These are phyloP conservation scores for Oncorhynchus gorbuscha DNA, from an alignment of 2,113 vertebrate species.

Conservation along the genomic window DNA sequence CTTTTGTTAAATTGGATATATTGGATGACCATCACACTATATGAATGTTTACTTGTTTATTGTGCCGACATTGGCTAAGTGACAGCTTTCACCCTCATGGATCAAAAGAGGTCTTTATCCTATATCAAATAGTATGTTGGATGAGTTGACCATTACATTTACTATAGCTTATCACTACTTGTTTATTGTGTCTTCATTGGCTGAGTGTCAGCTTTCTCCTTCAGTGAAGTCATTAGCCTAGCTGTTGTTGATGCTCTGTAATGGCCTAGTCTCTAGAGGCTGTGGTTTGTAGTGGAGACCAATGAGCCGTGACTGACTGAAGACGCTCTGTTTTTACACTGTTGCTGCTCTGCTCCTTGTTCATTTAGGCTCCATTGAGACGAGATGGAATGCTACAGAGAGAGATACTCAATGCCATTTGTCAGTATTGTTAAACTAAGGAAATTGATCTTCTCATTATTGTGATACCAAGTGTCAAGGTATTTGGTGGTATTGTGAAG, in stretches of 20 bases:
- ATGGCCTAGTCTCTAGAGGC: conserved; percentile 32
- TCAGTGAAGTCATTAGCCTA: conserved; percentile 16
- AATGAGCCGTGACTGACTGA: conserved; percentile 44
- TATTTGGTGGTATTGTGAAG: neutral
- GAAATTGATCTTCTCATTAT: conserved; percentile 3
- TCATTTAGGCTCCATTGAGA: conserved; percentile 20
- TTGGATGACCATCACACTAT: neutral
- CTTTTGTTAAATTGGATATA: neutral
- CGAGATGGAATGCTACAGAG: conserved; percentile 4
- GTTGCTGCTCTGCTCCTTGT: conserved; percentile 11
- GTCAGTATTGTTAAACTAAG: conserved; percentile 22
- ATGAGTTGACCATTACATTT: too few relatives aligned
- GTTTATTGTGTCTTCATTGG: neutral
- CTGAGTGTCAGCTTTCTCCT: conserved; percentile 13
- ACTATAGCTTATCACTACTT: neutral
- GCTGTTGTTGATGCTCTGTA: conserved; percentile 30
- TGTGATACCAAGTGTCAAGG: neutral
- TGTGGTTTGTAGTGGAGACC: conserved; percentile 41
- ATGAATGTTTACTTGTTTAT: neutral
- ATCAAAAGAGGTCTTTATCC: too few relatives aligned
- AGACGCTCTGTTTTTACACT: conserved; percentile 30
- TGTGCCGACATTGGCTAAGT: too few relatives aligned
- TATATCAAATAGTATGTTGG: too few relatives aligned
- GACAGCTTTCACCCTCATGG: too few relatives aligned
- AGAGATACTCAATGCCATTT: conserved; percentile 3